These are phyloP conservation scores for Noctua pronuba DNA, from an alignment of 2,888 invertebrate species.

Conservation along the genomic window DNA sequence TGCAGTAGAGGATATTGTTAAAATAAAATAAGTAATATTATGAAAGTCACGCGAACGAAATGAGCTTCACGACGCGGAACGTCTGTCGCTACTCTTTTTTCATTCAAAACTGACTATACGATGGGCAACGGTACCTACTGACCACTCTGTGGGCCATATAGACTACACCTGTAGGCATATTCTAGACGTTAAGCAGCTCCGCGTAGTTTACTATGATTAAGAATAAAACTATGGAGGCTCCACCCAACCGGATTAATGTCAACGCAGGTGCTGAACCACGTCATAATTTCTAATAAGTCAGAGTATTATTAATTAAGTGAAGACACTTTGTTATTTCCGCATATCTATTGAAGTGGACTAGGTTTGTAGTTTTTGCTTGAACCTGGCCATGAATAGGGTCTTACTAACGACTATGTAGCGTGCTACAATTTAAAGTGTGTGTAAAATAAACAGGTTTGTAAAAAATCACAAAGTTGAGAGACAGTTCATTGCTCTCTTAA, in stretches of 20 bases:
- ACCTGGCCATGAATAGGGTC: not conserved
- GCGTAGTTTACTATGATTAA: conserved; percentile 21
- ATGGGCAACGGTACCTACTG: conserved; percentile 24
- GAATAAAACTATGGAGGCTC: conserved; percentile 11
- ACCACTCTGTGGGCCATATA: conserved; percentile 11
- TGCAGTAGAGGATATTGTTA: conserved; percentile 2
- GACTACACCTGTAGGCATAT: conserved; percentile 3
- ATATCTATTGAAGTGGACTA: not conserved
- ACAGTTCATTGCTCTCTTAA: conserved; percentile 7
- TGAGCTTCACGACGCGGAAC: conserved; percentile 37
- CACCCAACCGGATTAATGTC: not conserved
- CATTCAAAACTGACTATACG: conserved; percentile 52
- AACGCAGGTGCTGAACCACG: conserved; percentile 4
- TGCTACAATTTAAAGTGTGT: not conserved
- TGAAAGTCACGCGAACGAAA: conserved; percentile 38
- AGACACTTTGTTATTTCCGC: conserved; percentile 5
- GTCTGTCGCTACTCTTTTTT: conserved; percentile 58
- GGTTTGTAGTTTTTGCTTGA: not conserved
- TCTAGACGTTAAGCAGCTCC: conserved; percentile 8
- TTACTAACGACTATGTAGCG: not conserved
- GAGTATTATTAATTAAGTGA: not conserved
- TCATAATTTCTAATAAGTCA: not conserved
- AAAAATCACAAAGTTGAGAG: not conserved
- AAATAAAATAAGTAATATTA: conserved; percentile 11
- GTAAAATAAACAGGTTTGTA: not conserved